phyloP scores from a whole-genome alignment of 2,888 invertebrate genomes.

The Ophion costatus region DNA sequence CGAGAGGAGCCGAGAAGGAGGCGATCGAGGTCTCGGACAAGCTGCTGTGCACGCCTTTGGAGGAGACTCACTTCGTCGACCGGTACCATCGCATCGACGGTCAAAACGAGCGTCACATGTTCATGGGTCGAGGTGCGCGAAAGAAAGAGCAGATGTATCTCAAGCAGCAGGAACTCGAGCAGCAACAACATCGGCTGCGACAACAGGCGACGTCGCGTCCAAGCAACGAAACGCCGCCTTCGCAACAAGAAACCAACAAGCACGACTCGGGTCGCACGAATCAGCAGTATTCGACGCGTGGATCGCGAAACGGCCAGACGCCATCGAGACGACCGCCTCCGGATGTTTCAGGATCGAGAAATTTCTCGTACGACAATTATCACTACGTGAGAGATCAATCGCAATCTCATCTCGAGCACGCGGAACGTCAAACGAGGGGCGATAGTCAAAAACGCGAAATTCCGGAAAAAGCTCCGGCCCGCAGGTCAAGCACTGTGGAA shows the following conservation, averaged over 20 bases:
- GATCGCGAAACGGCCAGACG: background rate
- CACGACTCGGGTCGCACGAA: background rate
- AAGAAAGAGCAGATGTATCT: slow-evolving; percentile 65
- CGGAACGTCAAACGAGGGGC: background rate
- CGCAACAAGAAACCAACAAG: background rate
- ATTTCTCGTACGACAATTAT: background rate
- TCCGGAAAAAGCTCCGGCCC: background rate
- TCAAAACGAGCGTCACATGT: slow-evolving; percentile 65
- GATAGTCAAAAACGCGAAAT: background rate
- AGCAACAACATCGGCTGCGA: background rate
- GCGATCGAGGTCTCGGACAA: background rate
- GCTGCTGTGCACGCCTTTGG: background rate
- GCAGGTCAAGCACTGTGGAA: background rate
- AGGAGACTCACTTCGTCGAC: slow-evolving; percentile 48
- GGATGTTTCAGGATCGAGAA: background rate
- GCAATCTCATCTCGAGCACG: background rate
- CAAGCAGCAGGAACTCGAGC: background rate
- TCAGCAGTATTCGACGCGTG: background rate
- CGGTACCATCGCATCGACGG: slow-evolving; percentile 68
- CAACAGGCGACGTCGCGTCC: background rate
- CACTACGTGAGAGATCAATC: background rate
- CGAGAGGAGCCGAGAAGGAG: background rate
- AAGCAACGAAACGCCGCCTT: background rate
- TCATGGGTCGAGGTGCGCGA: slow-evolving; percentile 70
- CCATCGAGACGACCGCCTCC: background rate